Evolutionary conservation across 1,140 invertebrate species (phyloP), one percentile per base, ranked within the genome.

Genomic region (Drosophila teissieri): DNA sequence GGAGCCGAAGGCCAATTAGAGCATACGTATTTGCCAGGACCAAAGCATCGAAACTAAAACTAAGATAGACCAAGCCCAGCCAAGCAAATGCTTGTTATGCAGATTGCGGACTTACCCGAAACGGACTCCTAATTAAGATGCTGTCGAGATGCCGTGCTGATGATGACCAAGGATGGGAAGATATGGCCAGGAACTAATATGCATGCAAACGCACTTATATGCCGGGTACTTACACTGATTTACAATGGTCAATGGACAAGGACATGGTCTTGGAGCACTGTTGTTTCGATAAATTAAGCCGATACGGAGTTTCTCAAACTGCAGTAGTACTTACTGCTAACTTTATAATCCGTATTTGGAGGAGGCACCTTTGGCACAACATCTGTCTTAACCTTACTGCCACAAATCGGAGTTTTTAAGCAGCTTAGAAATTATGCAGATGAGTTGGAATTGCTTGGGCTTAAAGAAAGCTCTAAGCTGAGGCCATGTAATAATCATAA

Each of bases 51-150:
- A 49, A 68, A 53, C 61, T 68, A 42, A 60, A 65, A 68, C 61
- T 60, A 52, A 67, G 48, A 51, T 53, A 36, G 36, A 27, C 36
- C 69, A 34, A 19, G 58, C 19, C 56, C 45, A 69, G 37, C 61
- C 72, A 45, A 53, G 73, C 61, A 78, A 68, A 56, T 60, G 78
- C 46, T 80, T 62, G 67, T 62, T 76, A 76, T 72, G 77, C 65
- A 68, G 81, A 80, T 77, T 68, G 73, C 62, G 42, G 60, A 61
- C 73, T 78, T 78, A 76, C 67, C 63, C 78, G 70, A 68, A 62
- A 75, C 76, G 78, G 74, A 73, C 74, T 80, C 72, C 74, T 86
- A 86, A 86, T 86, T 86, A 86, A 86, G 84, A 86, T 89, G 75
- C 83, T 86, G 83, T 86, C 83, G 68, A 70, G 68, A 70, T 70